phyloP scores from a whole-genome alignment of 1,140 invertebrate species.

The Ips typographus region DNA sequence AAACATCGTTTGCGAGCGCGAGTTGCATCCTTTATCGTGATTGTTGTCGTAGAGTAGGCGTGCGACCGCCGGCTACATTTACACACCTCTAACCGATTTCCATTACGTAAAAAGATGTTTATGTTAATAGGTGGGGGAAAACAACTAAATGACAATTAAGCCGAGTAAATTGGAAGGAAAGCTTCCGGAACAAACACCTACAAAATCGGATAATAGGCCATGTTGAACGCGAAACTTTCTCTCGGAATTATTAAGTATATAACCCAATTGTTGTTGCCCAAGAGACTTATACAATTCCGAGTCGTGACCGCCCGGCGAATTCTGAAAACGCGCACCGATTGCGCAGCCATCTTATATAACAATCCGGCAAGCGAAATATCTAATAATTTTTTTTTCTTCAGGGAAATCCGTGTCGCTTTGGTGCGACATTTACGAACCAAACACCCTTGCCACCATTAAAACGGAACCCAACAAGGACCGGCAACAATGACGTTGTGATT shows the following conservation, averaged over 20 bases:
- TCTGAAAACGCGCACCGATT: conserved; percentile 9
- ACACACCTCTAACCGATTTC: too few relatives aligned
- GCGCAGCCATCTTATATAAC: conserved; percentile 10
- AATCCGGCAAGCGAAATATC: conserved; percentile 11
- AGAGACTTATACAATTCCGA: conserved; percentile 24
- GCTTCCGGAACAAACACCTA: conserved; percentile 2
- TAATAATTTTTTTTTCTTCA: conserved; percentile 6
- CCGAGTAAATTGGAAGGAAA: too few relatives aligned
- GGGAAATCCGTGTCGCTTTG: background rate
- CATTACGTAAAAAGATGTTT: too few relatives aligned
- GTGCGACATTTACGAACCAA: background rate
- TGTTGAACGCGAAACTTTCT: conserved; percentile 16
- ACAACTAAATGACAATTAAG: too few relatives aligned
- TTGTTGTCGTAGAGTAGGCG: too few relatives aligned
- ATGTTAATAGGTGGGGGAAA: too few relatives aligned
- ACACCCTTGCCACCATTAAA: too few relatives aligned
- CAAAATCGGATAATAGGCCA: conserved; percentile 9
- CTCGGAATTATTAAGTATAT: conserved; percentile 20
- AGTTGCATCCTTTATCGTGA: too few relatives aligned
- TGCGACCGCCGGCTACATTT: too few relatives aligned
- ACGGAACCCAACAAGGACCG: too few relatives aligned
- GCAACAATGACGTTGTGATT: too few relatives aligned
- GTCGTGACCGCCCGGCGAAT: conserved; percentile 18
- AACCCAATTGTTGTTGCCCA: conserved; percentile 21
- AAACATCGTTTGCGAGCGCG: background rate